Conservation (phyloP, 2,888 invertebrate species). For the Cenopis cana region DNA sequence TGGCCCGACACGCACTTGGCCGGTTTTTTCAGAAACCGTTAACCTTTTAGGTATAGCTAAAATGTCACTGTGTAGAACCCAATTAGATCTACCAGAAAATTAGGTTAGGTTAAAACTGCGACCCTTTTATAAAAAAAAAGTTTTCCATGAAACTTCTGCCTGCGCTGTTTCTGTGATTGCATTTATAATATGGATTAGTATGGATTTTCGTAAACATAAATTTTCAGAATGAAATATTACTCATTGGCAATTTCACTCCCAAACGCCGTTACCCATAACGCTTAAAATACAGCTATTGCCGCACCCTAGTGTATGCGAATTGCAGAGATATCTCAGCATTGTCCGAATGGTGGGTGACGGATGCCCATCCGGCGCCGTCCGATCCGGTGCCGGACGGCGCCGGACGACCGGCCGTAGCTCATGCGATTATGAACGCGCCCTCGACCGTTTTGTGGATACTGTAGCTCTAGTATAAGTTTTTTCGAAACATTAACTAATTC, state of each 20-base stretch:
- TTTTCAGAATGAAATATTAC: not conserved
- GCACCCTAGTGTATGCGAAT: conserved; percentile 1
- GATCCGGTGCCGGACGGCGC: not conserved
- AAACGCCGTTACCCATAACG: not conserved
- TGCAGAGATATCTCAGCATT: conserved; percentile 3
- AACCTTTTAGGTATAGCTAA: too few species aligned
- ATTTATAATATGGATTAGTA: too few species aligned
- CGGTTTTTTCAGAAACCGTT: too few species aligned
- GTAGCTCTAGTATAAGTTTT: too few species aligned
- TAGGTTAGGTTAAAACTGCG: too few species aligned
- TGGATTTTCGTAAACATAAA: not conserved
- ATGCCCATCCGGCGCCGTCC: conserved; percentile 3
- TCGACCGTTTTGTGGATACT: not conserved
- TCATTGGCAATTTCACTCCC: not conserved
- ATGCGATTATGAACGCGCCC: conserved; percentile 2
- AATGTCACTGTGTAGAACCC: too few species aligned
- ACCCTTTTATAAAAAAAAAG: too few species aligned
- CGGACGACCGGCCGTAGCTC: conserved; percentile 5
- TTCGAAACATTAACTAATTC: too few species aligned
- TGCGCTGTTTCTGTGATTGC: too few species aligned
- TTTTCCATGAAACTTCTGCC: too few species aligned
- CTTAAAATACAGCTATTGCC: not conserved
- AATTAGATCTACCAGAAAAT: too few species aligned
- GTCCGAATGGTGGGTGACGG: not conserved
- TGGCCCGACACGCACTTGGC: too few species aligned